Evolutionary conservation across 2,113 vertebrate species (phyloP), one percentile per base, ranked within the genome.

Genomic region (Poeciliopsis retropinna): DNA sequence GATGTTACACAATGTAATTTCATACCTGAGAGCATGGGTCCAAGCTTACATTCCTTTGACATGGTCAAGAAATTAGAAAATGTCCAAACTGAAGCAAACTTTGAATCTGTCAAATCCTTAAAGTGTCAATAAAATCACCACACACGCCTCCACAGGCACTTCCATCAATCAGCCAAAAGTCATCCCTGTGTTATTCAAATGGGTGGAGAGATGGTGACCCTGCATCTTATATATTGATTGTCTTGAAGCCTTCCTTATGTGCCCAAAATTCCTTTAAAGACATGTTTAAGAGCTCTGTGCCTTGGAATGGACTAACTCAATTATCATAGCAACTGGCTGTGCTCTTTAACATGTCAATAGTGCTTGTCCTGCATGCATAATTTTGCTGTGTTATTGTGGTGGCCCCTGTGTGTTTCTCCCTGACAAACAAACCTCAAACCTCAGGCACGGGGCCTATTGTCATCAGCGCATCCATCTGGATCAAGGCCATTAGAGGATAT

Each of bases 401-500:
- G 89, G 89, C 87, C 90, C 86, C 90, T 89, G 92, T 79, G 80
- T 84, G 51, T 25, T 25, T 57, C 88, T 88, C 84, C 34, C 89
- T 85, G 47, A 86, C 88, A 85, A 94, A 93, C 91, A 79, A 93
- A 92, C 62, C 79, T 78, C 77, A 84, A 92, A 93, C 86, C 89
- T 73, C 88, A 90, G 91, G 91, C 92, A 92, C 84, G 84, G 84
- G 89, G 80, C 78, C 94, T 94, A 93, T 95, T 95, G 95, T 95
- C 90, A 94, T 91, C 90, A 87, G 85, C 86, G 75, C 93, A 94
- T 95, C 93, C 94, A 95, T 95, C 93, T 94, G 93, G 90, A 95
- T 94, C 92, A 90, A 93, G 91, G 88, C 94, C 91, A 94, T 93
- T 93, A 93, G 92, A 94, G 93, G 92, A 95, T 95, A 94, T 95